phyloP scores from a whole-genome alignment of 2,797 vertebrate species.

The Oryzias dopingdopingensis region DNA sequence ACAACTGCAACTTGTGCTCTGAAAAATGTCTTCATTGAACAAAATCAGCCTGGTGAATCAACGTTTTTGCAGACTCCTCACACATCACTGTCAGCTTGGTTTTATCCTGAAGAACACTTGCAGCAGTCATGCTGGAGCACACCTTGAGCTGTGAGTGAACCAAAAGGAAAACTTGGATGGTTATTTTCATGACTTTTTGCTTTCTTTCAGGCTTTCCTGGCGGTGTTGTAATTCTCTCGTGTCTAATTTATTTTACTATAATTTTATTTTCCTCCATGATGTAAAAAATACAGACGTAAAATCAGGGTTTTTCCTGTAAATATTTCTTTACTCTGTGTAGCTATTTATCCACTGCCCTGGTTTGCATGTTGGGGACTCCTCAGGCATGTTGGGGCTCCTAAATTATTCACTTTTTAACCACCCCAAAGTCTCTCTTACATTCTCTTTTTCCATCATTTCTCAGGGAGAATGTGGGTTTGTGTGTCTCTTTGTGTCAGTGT shows the following conservation, averaged over 20 bases:
- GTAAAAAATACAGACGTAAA: constrained; percentile 15
- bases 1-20: no score
- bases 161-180: no score
- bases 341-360: constrained; percentile 44
- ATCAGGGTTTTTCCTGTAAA: constrained; percentile 44
- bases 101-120: no score
- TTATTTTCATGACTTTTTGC: constrained; percentile 20
- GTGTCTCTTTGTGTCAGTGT: constrained; percentile 46
- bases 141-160: no score
- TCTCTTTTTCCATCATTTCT: constrained; percentile 58
- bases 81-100: no score
- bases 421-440: constrained; percentile 40
- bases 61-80: no score
- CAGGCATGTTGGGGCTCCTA: constrained; percentile 42
- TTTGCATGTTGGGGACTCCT: constrained; percentile 67
- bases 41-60: no score
- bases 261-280: constrained; percentile 29
- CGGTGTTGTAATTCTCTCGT: constrained; percentile 30
- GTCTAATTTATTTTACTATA: constrained; percentile 48
- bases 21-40: no score
- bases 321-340: constrained; percentile 67
- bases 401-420: constrained; percentile 61
- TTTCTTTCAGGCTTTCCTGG: constrained; percentile 22
- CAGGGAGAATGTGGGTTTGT: constrained; percentile 46
- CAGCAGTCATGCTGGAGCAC: no score